phyloP scores from a whole-genome alignment of 2,113 vertebrate genomes.

The Raja brachyura region DNA sequence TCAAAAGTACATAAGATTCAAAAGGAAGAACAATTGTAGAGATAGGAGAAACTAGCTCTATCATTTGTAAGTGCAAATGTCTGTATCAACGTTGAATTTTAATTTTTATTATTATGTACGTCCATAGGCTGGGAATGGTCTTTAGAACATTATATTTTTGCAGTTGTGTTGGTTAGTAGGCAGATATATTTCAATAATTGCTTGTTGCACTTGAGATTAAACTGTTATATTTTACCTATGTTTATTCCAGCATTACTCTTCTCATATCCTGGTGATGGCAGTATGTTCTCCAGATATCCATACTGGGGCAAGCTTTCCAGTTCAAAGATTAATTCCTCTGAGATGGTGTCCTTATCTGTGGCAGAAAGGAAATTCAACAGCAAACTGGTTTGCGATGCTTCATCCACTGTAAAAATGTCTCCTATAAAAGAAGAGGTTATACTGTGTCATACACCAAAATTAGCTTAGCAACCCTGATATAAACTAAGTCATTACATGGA shows the following conservation, averaged over 20 bases:
- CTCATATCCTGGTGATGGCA: conserved; percentile 54
- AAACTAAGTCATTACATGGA: not conserved
- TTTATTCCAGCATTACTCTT: conserved; percentile 56
- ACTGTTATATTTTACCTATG: conserved; percentile 48
- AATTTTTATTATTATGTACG: too few species aligned
- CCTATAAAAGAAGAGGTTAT: conserved; percentile 44
- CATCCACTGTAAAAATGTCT: conserved; percentile 53
- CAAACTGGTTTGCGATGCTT: conserved; percentile 49
- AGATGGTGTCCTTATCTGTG: conserved; percentile 53
- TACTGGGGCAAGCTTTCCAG: conserved; percentile 54
- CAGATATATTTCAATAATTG: not conserved
- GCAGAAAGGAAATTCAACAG: conserved; percentile 51
- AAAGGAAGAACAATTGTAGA: too few species aligned
- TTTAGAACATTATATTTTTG: not conserved
- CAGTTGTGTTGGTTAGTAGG: not conserved
- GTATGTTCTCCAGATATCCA: conserved; percentile 61
- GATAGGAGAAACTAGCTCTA: too few species aligned
- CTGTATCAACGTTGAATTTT: too few species aligned
- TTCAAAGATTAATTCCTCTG: conserved; percentile 56
- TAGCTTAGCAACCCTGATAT: not conserved
- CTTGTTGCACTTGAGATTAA: not conserved
- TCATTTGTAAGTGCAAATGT: too few species aligned
- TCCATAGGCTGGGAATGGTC: too few species aligned
- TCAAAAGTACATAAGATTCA: too few species aligned
- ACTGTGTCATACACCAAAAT: not conserved